A percentile compares a stretch with the other conserved stretches of the same genome.
phyloP scores from a whole-genome alignment of 2,113 vertebrate species.

The Mobula birostris region DNA sequence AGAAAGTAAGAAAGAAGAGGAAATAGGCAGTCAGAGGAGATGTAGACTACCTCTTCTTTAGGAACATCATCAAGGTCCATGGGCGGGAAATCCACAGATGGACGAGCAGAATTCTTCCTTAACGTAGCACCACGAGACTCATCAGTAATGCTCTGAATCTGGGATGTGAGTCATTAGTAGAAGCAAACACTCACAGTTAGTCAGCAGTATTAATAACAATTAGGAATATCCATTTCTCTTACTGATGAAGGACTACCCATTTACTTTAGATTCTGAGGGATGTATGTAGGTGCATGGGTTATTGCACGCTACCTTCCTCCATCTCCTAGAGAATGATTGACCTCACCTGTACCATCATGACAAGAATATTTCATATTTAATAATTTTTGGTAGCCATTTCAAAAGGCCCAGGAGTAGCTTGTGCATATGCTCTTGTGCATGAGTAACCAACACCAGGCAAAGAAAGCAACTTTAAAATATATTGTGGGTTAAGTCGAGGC shows the following conservation, averaged over 20 bases:
- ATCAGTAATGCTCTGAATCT: constrained; percentile 75
- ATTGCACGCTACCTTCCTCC: background rate
- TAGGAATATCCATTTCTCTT: background rate
- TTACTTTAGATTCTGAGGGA: background rate
- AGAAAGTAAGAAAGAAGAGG: background rate
- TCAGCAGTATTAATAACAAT: constrained; percentile 38
- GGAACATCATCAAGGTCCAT: constrained; percentile 57
- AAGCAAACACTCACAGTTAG: constrained; percentile 47
- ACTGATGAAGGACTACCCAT: background rate
- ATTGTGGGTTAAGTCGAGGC: too few relatives aligned
- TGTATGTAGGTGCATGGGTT: background rate
- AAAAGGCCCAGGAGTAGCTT: background rate
- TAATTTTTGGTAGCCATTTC: background rate
- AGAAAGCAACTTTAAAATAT: background rate
- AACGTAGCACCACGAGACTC: constrained; percentile 69
- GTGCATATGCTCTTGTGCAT: background rate
- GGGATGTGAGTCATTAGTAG: constrained; percentile 47
- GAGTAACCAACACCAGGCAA: background rate
- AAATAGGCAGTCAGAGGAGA: constrained; percentile 40
- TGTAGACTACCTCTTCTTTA: constrained; percentile 67
- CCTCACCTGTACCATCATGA: background rate
- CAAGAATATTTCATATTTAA: background rate
- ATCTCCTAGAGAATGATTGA: background rate
- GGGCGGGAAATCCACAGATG: constrained; percentile 56
- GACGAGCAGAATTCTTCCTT: constrained; percentile 61